Percentiles rank a stretch among this genome's conserved stretches.
Evolutionary conservation across 2,113 vertebrate species (phyloP).

Genomic region (Girardinichthys multiradiatus): DNA sequence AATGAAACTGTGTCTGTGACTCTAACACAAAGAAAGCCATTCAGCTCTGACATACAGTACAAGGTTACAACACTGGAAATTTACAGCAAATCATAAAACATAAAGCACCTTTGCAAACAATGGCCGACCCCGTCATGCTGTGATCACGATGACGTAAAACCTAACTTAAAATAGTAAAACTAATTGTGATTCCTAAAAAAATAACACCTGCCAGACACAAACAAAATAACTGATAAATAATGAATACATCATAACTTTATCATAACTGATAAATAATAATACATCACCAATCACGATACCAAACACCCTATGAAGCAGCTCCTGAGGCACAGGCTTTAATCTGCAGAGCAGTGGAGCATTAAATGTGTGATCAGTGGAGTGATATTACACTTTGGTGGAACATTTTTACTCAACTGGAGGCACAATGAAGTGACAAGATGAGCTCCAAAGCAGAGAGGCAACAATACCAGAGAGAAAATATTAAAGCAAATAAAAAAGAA

Average conservation of each 20-base stretch:
- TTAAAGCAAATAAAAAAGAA: conserved; percentile 20
- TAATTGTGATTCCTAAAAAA: conserved; percentile 32
- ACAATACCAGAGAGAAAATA: conserved; percentile 46
- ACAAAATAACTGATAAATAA: conserved; percentile 25
- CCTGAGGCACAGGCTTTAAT: conserved; percentile 53
- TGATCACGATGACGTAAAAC: background rate
- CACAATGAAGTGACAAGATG: conserved; percentile 42
- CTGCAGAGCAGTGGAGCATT: conserved; percentile 49
- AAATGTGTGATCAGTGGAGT: conserved; percentile 58
- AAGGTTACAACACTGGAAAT: conserved; percentile 56
- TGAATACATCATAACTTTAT: no score
- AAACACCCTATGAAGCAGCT: conserved; percentile 37
- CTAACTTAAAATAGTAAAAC: conserved; percentile 5
- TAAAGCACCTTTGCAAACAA: conserved; percentile 8
- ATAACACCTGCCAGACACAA: conserved; percentile 23
- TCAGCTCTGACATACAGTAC: conserved; percentile 35
- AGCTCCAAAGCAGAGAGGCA: conserved; percentile 45
- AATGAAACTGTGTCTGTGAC: conserved; percentile 53
- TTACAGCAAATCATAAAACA: conserved; percentile 61
- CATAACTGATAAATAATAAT: conserved; percentile 35
- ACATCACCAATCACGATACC: conserved; percentile 36
- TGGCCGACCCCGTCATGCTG: background rate
- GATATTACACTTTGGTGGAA: conserved; percentile 59
- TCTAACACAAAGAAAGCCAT: conserved; percentile 45
- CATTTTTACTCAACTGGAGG: conserved; percentile 55